These are phyloP conservation scores for Anticlea derivata DNA, from an alignment of 2,888 invertebrate genomes.

Conservation along the genomic window DNA sequence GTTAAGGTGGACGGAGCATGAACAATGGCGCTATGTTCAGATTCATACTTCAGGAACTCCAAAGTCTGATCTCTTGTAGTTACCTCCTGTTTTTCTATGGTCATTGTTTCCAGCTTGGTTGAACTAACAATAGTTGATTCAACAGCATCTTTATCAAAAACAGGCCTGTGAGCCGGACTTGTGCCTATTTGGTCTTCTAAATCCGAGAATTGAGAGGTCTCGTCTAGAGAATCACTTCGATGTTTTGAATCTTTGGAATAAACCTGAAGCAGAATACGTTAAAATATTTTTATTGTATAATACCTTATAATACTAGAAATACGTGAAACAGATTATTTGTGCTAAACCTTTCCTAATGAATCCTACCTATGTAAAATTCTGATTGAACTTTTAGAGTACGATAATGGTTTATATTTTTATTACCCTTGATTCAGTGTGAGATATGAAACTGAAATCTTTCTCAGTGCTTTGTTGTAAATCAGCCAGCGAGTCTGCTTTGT, in stretches of 20 bases:
- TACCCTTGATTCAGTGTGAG: constrained; percentile 81
- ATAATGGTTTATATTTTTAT: not conserved
- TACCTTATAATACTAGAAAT: no score
- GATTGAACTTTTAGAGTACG: no score
- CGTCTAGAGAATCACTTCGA: constrained; percentile 78
- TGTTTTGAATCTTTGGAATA: constrained; percentile 77
- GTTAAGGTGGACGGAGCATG: constrained; percentile 42
- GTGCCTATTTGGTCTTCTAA: constrained; percentile 76
- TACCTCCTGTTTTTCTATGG: constrained; percentile 42
- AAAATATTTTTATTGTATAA: not conserved
- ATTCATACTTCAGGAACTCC: constrained; percentile 70
- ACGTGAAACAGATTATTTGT: no score
- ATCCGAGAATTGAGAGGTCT: constrained; percentile 79
- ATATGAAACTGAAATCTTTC: constrained; percentile 75
- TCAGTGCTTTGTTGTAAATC: constrained; percentile 79
- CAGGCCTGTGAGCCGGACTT: constrained; percentile 66
- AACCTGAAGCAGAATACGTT: constrained; percentile 48
- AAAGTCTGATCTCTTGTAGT: constrained; percentile 53
- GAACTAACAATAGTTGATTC: constrained; percentile 41
- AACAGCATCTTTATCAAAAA: constrained; percentile 46
- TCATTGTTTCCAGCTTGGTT: constrained; percentile 43
- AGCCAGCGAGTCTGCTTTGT: constrained; percentile 74
- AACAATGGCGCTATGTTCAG: constrained; percentile 64
- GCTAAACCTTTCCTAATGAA: no score
- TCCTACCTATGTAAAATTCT: no score